phyloP scores from a whole-genome alignment of 2,113 vertebrate genomes.

The Dromiciops gliroides region DNA sequence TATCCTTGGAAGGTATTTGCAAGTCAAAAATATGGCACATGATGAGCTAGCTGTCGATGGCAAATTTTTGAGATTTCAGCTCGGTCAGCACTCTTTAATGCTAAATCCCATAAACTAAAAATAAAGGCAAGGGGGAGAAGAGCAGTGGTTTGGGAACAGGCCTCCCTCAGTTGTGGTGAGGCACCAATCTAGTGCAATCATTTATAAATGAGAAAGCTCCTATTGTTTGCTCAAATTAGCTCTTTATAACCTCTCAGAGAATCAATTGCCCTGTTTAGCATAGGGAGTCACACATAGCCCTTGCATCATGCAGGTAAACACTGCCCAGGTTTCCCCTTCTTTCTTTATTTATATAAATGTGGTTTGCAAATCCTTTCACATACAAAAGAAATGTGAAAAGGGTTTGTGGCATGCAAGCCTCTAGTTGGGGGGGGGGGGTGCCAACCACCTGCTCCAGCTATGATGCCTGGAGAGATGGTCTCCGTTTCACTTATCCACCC shows the following conservation, averaged over 20 bases:
- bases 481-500: not conserved
- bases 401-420: not conserved
- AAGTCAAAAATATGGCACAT: constrained; percentile 83
- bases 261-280: rapidly evolving
- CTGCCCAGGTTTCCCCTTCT: not conserved
- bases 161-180: not conserved
- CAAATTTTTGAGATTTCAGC: constrained; percentile 84
- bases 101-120: constrained; percentile 70
- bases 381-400: not conserved
- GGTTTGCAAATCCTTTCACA: constrained; percentile 3
- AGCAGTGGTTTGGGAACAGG: rapidly evolving
- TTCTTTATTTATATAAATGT: not conserved
- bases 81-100: constrained; percentile 83
- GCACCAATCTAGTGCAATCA: not conserved
- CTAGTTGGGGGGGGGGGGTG: not conserved
- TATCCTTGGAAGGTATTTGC: constrained; percentile 82
- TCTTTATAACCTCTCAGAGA: rapidly evolving
- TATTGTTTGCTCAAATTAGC: rapidly evolving
- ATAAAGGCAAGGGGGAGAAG: constrained; percentile 38
- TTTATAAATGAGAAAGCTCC: rapidly evolving
- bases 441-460: not conserved
- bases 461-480: not conserved
- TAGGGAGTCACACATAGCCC: not conserved
- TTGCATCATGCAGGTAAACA: rapidly evolving
- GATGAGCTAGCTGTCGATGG: constrained; percentile 83